Percentiles rank a stretch among this genome's conserved stretches.
Conservation (phyloP, 2,888 invertebrate genomes). For the Nemotelus pantherinus region DNA sequence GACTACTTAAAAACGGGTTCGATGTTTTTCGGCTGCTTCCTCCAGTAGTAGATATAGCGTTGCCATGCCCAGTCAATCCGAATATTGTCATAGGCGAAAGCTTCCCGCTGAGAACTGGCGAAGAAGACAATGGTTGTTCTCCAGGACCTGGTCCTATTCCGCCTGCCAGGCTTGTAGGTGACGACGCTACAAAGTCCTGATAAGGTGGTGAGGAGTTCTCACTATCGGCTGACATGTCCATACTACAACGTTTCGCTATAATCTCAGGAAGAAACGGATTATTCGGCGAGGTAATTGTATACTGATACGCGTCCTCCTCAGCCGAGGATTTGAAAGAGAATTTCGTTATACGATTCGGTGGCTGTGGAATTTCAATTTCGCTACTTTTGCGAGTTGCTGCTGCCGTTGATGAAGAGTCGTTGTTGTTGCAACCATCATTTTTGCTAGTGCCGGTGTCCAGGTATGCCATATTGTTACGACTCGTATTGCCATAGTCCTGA, state of each 20-base stretch:
- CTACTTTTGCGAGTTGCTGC: slow-evolving; percentile 31
- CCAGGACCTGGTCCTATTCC: background rate
- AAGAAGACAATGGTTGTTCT: background rate
- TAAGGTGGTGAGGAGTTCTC: slow-evolving; percentile 30
- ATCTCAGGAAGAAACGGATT: slow-evolving; percentile 64
- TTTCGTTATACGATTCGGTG: background rate
- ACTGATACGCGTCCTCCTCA: slow-evolving; percentile 56
- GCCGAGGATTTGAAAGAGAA: slow-evolving; percentile 20
- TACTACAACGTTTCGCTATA: slow-evolving; percentile 61
- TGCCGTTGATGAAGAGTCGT: slow-evolving; percentile 44
- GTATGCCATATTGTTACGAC: too few species aligned
- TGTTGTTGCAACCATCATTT: slow-evolving; percentile 51
- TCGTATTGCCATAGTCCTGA: background rate
- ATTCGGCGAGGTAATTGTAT: slow-evolving; percentile 62
- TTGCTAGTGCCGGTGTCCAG: slow-evolving; percentile 29
- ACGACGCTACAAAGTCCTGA: slow-evolving; percentile 15
- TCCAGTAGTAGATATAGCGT: background rate
- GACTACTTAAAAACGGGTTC: slow-evolving; percentile 60
- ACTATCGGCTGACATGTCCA: slow-evolving; percentile 48
- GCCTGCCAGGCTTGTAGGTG: slow-evolving; percentile 5
- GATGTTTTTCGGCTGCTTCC: slow-evolving; percentile 56
- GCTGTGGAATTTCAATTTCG: slow-evolving; percentile 23
- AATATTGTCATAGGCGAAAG: slow-evolving; percentile 27
- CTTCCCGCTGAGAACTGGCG: background rate
- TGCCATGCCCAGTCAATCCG: background rate